Conservation (phyloP, 2,797 vertebrate genomes). For the Ispidina picta region DNA sequence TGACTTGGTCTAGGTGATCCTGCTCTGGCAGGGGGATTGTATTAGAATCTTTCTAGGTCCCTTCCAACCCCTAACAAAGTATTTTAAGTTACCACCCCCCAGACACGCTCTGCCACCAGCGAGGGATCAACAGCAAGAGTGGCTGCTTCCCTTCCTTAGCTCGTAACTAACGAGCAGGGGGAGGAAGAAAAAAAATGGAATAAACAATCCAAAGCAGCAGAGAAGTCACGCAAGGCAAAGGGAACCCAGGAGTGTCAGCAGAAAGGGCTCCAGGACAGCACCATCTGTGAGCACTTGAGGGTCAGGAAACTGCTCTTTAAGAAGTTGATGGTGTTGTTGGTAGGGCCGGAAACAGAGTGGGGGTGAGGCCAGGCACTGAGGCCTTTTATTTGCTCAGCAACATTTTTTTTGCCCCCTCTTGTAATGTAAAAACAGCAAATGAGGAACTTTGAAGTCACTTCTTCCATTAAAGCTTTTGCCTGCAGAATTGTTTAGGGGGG, state of each 20-base stretch:
- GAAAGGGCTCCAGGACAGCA: conserved; percentile 35
- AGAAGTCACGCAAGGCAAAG: conserved; percentile 31
- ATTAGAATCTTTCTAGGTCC: no score
- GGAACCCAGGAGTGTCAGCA: conserved; percentile 54
- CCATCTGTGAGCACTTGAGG: conserved; percentile 46
- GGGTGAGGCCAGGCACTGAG: not conserved
- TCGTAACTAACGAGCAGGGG: conserved; percentile 1
- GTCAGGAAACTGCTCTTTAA: conserved; percentile 53
- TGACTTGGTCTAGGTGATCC: no score
- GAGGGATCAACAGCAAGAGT: not conserved
- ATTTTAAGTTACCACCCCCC: not conserved
- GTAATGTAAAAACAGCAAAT: not conserved
- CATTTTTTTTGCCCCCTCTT: not conserved
- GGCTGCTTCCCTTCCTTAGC: not conserved
- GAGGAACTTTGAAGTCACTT: conserved; percentile 7
- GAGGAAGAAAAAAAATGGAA: not conserved
- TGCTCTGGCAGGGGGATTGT: no score
- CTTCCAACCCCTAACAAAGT: no score
- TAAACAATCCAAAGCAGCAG: conserved; percentile 48
- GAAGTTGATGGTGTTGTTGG: not conserved
- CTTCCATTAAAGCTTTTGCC: not conserved
- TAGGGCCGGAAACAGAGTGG: conserved; percentile 20
- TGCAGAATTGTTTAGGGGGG: not conserved
- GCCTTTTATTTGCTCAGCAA: conserved; percentile 54
- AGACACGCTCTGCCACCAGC: not conserved